Evolutionary conservation across 2,797 vertebrate species (phyloP).

Genomic region (Paramormyrops hopkinsi): DNA sequence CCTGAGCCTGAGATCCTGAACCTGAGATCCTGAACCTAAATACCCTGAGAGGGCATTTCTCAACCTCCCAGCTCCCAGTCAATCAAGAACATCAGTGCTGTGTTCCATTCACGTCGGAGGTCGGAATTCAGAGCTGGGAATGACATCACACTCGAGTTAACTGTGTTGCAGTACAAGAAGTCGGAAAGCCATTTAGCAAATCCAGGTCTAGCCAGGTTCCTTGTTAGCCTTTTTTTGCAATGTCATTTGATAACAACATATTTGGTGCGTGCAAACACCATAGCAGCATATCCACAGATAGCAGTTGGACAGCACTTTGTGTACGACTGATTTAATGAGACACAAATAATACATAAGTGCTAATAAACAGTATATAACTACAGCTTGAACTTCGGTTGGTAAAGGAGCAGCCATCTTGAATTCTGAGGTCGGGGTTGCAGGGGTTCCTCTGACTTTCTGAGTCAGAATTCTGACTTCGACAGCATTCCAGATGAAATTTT

Average conservation of each 20-base stretch:
- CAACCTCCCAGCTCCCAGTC: neutral
- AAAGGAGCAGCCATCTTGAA: neutral
- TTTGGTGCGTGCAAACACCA: neutral
- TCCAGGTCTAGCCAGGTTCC: neutral
- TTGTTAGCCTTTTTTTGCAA: neutral
- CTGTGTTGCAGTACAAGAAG: neutral
- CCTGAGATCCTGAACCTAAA: neutral
- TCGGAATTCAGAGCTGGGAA: neutral
- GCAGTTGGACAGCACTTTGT: neutral
- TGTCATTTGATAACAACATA: neutral
- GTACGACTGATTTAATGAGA: neutral
- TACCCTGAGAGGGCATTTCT: neutral
- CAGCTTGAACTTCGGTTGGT: neutral
- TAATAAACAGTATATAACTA: neutral
- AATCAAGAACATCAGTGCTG: neutral
- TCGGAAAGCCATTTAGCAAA: neutral
- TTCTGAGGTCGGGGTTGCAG: neutral
- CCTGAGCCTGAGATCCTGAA: neutral
- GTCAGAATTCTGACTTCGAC: neutral
- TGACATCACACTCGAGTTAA: neutral
- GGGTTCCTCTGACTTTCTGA: neutral
- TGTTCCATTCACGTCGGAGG: neutral
- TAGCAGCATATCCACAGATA: neutral
- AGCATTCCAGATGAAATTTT: neutral
- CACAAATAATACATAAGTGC: neutral